These are phyloP conservation scores for Brachymystax lenok DNA, from an alignment of 2,797 vertebrate species.

Conservation along the genomic window DNA sequence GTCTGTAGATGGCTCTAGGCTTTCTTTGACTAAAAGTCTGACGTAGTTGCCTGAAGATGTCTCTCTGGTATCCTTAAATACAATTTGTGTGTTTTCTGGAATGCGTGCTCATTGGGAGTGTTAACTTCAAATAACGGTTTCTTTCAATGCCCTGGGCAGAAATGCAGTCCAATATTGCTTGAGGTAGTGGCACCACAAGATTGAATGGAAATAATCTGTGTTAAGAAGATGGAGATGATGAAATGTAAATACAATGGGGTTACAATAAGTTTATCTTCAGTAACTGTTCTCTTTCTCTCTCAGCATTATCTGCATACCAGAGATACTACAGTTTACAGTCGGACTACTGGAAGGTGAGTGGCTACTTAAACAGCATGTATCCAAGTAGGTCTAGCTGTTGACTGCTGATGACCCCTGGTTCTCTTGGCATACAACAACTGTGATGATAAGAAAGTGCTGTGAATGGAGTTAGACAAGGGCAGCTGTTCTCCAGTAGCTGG, in stretches of 20 bases:
- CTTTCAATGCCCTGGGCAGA: neutral
- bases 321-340: constrained; percentile 99
- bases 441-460: no score
- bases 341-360: constrained; percentile 98
- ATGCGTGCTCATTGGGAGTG: neutral
- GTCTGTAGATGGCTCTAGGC: neutral
- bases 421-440: neutral
- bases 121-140: neutral
- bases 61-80: neutral
- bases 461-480: no score
- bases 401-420: neutral
- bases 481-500: no score
- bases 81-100: neutral
- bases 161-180: neutral
- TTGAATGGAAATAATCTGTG: neutral
- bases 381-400: neutral
- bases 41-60: neutral
- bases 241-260: no score
- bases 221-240: neutral
- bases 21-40: neutral
- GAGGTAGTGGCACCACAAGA: neutral
- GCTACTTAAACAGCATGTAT: neutral
- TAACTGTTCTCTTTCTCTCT: constrained; percentile 46
- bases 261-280: no score
- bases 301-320: constrained; percentile 99